Conservation (phyloP, 2,797 vertebrate species). For the Bovichtus diacanthus region DNA sequence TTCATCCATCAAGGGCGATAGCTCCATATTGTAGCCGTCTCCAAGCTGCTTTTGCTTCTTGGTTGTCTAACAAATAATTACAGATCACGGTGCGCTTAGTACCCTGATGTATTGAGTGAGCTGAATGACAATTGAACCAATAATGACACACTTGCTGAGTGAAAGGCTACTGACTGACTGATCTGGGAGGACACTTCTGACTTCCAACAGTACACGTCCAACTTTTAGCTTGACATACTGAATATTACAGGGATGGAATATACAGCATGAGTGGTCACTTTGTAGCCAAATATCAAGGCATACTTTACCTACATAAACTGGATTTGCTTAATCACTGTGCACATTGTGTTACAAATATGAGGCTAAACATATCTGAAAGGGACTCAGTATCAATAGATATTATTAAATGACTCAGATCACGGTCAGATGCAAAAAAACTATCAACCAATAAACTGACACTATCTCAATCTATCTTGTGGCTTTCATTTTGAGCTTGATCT, state of each 20-base stretch:
- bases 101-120: background rate
- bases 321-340: too few species aligned
- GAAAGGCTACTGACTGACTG: background rate
- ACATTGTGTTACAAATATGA: background rate
- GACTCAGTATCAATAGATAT: too few species aligned
- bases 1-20: conserved; percentile 24
- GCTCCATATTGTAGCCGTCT: conserved; percentile 16
- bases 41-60: conserved; percentile 12
- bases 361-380: background rate
- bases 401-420: background rate
- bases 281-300: background rate
- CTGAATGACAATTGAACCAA: conserved; percentile 19
- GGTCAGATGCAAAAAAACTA: background rate
- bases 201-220: background rate
- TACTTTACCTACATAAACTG: too few species aligned
- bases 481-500: background rate
- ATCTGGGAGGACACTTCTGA: conserved; percentile 7
- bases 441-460: background rate
- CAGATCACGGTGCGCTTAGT: conserved; percentile 4
- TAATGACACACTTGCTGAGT: conserved; percentile 24
- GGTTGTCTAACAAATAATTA: conserved; percentile 31
- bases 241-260: background rate
- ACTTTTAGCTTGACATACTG: background rate
- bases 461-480: background rate
- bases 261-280: background rate